phyloP scores from a whole-genome alignment of 2,888 invertebrate species.

The Drosophila setosimentum region DNA sequence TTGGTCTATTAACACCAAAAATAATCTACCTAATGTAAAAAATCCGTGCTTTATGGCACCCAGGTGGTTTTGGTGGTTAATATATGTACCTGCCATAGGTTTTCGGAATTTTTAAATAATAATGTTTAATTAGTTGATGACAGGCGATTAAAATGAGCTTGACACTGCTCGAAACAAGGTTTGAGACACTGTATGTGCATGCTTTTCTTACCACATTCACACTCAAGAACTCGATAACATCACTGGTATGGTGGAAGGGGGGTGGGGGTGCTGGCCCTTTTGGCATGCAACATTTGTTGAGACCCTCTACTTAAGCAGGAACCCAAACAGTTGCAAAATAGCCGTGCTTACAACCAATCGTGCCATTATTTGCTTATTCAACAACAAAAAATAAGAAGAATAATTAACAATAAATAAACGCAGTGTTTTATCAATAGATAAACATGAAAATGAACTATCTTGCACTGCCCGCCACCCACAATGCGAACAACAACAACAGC shows the following conservation, averaged over 20 bases:
- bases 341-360: conserved; percentile 34
- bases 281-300: conserved; percentile 39
- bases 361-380: conserved; percentile 10
- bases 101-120: too few relatives aligned
- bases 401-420: background rate
- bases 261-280: conserved; percentile 37
- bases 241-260: background rate
- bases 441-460: conserved; percentile 44
- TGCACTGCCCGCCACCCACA: conserved; percentile 17
- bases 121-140: too few relatives aligned
- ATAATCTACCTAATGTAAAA: too few relatives aligned
- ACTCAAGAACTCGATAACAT: conserved; percentile 49
- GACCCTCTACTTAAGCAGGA: conserved; percentile 7
- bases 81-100: too few relatives aligned
- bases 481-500: background rate
- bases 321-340: conserved; percentile 30
- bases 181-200: too few relatives aligned
- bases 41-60: too few relatives aligned
- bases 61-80: too few relatives aligned
- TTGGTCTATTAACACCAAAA: too few relatives aligned
- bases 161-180: too few relatives aligned
- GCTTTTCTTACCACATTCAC: conserved; percentile 17
- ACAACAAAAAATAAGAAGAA: background rate
- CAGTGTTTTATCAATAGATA: conserved; percentile 7
- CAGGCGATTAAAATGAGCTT: too few relatives aligned